Base-by-base conservation (phyloP, 2,888 invertebrate species). In the Pandemis cinnamomeana region DNA sequence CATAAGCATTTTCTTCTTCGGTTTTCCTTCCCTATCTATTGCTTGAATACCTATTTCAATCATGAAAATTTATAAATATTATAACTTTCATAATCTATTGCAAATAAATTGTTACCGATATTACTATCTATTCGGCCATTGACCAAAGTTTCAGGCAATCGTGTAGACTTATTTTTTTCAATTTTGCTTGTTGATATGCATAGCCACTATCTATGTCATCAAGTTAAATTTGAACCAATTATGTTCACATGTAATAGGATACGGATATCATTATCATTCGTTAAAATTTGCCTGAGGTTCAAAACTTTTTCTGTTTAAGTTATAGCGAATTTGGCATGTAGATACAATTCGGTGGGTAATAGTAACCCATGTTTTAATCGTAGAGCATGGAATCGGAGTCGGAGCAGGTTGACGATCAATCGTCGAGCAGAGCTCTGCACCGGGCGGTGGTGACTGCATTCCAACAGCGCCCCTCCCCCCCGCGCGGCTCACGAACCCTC, bases 361-460 rank as follows among this genome's bases (percentile, higher is more conserved):
- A 10, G 60, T 8, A 20, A n/a, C 1, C 13, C 53, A 15, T 69
- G 69, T 69, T 67, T 72, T 27, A 69, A 42, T 62, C 55, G 53
- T 74, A 71, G 71, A 74, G 70, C 62, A 72, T 72, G 66, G 64
- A 72, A 48, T 62, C 36, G 68, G 41, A 48, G 51, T 44, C 13
- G 66, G 71, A 79, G 83, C 80, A 81, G 84, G 84, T 85, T 83
- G 86, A 84, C 88, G 87, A 90, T 91, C 89, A 91, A 91, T 90
- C 89, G 87, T 84, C 85, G 85, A 86, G 87, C 85, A 82, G 83
- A 83, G 85, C 83, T 80, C 74, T 73, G 76, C 71, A 68, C 68
- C 85, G 88, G 74, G 89, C 89, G 87, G 84, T 90, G 91, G 91
- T 91, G 90, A 91, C 92, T 93, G 93, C 93, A 93, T 93, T 93